Base-by-base conservation (phyloP, 2,888 invertebrate species). In the Torymus texanus region DNA sequence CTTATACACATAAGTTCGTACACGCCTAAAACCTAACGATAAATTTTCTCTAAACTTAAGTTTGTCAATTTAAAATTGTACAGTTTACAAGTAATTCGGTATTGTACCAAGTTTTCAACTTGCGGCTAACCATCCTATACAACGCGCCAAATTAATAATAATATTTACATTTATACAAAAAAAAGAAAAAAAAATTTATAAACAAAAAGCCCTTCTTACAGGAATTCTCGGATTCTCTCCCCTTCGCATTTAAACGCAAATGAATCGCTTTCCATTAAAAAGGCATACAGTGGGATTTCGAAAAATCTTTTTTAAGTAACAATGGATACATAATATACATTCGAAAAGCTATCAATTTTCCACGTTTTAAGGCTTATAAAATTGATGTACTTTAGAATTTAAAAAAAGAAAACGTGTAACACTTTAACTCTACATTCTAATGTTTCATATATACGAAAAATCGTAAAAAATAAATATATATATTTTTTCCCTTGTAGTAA, bases 111-210 rank as follows among this genome's bases (percentile, higher is more conserved):
- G 56, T 53, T 67, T 58, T 75, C 21, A 74, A 65, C 14, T 61
- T 55, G 66, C 8, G 62, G 72, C 74, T 12, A 65, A 79, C 51
- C 29, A 62, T 29, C 5, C 13, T 73, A 56, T 51, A 68, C 16
- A 21, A 62, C 66, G 66, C 66, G 59, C 59, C 18, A 75, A 75
- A 68, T 58, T 51, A 41, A 41, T 41, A 41, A 76, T 51, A 67
- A 62, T 71, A 80, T 80, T 56, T 76, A 76, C 75, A 80, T 80
- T 80, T 80, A 67, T 76, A 80, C 72, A 80, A 80, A 70, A 56
- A 8, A 65, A 24, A 75, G 3, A 41, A 8, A 41, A 41, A 41
- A 41, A 41, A 41, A 41, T 41, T 21, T 21, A 21, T 21, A 21
- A 21, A 21, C 21, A 21, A 21, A 41, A 41, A 41, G 8, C 8